These are phyloP conservation scores for Hyposmocoma kahamanoa DNA, from an alignment of 1,140 invertebrate species.

Conservation along the genomic window DNA sequence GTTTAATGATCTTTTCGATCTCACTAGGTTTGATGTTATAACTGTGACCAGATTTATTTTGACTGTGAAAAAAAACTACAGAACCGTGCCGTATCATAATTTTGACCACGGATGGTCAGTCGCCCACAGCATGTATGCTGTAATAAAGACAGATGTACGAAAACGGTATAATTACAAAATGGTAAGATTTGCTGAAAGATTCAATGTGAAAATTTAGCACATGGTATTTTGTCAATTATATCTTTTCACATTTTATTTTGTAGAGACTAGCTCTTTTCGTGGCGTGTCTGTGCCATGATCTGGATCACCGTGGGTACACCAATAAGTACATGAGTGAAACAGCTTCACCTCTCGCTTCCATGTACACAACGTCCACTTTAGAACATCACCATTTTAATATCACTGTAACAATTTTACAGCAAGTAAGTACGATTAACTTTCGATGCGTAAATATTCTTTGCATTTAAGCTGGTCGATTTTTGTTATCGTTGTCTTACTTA, in stretches of 20 bases:
- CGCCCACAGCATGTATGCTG: conserved; percentile 87
- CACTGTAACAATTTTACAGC: conserved; percentile 87
- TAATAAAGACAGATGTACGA: conserved; percentile 75
- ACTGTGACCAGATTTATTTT: conserved; percentile 82
- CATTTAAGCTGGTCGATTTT: too few species aligned
- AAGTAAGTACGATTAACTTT: too few species aligned
- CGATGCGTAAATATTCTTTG: too few species aligned
- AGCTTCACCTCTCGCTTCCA: conserved; percentile 85
- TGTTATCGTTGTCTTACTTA: too few species aligned
- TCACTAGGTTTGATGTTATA: conserved; percentile 75
- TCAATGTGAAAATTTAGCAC: too few species aligned
- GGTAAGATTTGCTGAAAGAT: conserved; percentile 27
- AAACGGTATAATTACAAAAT: conserved; percentile 43
- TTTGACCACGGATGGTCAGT: conserved; percentile 91
- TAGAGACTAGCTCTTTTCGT: conserved; percentile 85
- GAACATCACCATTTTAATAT: conserved; percentile 93
- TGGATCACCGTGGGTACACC: conserved; percentile 89
- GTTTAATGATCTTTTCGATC: conserved; percentile 84
- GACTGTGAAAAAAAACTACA: conserved; percentile 89
- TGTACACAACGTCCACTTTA: conserved; percentile 89
- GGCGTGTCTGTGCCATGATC: conserved; percentile 87
- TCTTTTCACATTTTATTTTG: conserved; percentile 19
- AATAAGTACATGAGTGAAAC: conserved; percentile 89
- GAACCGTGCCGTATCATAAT: conserved; percentile 88
- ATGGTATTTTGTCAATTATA: too few species aligned